A percentile compares a stretch with the other conserved stretches of the same genome.
phyloP scores from a whole-genome alignment of 2,797 vertebrate species.

The Myripristis jacobus region DNA sequence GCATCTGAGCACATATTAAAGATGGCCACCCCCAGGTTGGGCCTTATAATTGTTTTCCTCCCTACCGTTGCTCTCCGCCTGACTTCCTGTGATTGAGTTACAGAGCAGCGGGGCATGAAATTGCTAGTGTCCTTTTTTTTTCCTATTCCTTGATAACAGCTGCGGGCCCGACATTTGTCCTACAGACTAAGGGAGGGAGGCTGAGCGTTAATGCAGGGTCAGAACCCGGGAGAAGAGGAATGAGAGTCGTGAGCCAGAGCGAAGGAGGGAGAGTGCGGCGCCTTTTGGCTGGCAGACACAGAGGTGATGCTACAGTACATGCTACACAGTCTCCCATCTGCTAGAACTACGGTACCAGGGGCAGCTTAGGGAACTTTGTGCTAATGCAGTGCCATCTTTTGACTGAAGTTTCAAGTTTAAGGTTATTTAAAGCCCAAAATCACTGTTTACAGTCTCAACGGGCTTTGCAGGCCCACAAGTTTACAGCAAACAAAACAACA shows the following conservation, averaged over 20 bases:
- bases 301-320: constrained; percentile 15
- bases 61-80: constrained; percentile 63
- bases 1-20: constrained; percentile 69
- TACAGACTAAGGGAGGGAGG: constrained; percentile 52
- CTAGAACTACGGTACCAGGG: background rate
- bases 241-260: constrained; percentile 34
- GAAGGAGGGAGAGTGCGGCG: constrained; percentile 8
- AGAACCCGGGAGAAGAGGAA: constrained; percentile 53
- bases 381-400: background rate
- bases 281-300: constrained; percentile 11
- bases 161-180: constrained; percentile 75
- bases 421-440: no score
- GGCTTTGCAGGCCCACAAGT: no score
- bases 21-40: constrained; percentile 67
- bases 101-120: constrained; percentile 81
- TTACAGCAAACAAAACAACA: no score
- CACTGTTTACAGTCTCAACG: no score
- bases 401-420: no score
- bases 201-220: constrained; percentile 71
- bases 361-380: background rate
- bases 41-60: constrained; percentile 78
- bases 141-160: constrained; percentile 71
- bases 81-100: constrained; percentile 78
- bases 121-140: constrained; percentile 73
- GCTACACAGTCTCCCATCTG: constrained; percentile 14